Base-by-base conservation (phyloP, 2,797 vertebrate genomes). In the Rhinella marina region DNA sequence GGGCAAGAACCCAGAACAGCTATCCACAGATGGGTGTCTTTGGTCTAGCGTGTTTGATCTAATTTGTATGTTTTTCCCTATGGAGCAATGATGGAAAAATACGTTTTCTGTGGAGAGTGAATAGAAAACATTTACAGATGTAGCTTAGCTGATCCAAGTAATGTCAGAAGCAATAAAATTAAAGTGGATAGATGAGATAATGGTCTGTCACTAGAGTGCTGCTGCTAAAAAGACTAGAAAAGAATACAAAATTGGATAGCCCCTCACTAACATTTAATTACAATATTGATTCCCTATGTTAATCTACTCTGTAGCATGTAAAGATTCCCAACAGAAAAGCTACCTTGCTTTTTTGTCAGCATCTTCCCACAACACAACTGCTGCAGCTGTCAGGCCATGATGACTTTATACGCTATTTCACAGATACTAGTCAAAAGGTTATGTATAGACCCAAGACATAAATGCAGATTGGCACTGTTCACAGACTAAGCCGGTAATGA, bases 321-420 rank as follows among this genome's bases (percentile, higher is more conserved):
- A 48, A 62, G 2, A 11, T 75, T 48, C 79, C 79, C 59, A 48
- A 41, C 6, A 48, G 29, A n/a, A 48, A 16, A 81, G 6, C 19
- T 8, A 48, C 23, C 21, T 48, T n/a, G 23, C 41, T 25, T 81
- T 81, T 81, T 81, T 61, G 41, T 64, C 59, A 81, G 32, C 32
- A 81, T 25, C 79, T 81, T 64, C 57, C 59, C n/a, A 64, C 29
- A 81, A 81, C 48, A 81, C 29, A 81, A 64, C 29, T 81, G 16
- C 11, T 50, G 23, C 61, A 27, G 59, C 32, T 81, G 61, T 66
- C 80, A 66, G 61, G 61, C 17, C 6, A 66, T 64, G 23, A 81
- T 50, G 80, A 52, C 61, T 82, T 52, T 66, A 66, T 82, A 50
- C 2, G 7, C 41, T 25, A n/a, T 66, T 50, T 66, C 48, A 19